phyloP scores from a whole-genome alignment of 2,113 vertebrate species.

The Progne subis region DNA sequence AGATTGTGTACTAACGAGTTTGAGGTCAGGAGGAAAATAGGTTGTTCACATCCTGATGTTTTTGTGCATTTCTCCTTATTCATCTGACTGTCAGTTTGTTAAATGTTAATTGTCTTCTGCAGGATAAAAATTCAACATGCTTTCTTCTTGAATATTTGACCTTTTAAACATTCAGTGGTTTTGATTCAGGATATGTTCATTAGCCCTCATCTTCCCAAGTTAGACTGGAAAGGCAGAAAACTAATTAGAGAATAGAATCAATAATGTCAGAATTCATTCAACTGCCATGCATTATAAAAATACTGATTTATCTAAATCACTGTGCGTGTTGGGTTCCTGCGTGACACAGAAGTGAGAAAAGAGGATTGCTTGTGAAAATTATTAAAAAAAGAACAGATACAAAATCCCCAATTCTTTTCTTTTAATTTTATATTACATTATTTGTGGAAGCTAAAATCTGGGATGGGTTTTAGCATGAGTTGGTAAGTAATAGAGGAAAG shows the following conservation, averaged over 20 bases:
- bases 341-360: neutral
- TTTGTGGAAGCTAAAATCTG: neutral
- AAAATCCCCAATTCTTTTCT: neutral
- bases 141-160: slow-evolving; percentile 34
- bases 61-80: neutral
- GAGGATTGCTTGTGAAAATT: neutral
- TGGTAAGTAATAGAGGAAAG: neutral
- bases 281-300: neutral
- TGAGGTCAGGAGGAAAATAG: neutral
- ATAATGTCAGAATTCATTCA: slow-evolving; percentile 9
- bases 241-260: slow-evolving; percentile 6
- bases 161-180: slow-evolving; percentile 23
- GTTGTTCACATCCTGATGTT: neutral
- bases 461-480: neutral
- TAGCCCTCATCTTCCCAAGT: neutral
- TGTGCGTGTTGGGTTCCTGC: neutral
- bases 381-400: neutral
- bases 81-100: neutral
- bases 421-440: neutral
- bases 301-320: neutral
- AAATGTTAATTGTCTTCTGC: neutral
- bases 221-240: slow-evolving; percentile 26
- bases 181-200: slow-evolving; percentile 15
- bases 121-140: neutral
- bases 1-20: neutral